A percentile compares a stretch with the other conserved stretches of the same genome.
Evolutionary conservation across 1,140 invertebrate genomes (phyloP).

Genomic region (Cydia splendana): DNA sequence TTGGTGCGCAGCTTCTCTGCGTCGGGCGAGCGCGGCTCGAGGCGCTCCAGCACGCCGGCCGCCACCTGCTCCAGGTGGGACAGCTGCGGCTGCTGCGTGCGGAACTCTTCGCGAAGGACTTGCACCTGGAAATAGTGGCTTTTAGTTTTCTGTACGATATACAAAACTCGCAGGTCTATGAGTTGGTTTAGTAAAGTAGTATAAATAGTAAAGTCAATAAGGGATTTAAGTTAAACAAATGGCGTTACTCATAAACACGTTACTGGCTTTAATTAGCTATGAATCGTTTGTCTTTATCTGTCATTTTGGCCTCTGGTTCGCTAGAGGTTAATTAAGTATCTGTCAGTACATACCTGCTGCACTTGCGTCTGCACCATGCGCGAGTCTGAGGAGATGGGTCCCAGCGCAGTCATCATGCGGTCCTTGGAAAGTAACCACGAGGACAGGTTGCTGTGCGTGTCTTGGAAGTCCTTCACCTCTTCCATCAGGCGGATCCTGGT

Average conservation of each 20-base stretch:
- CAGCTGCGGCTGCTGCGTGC: conserved; percentile 93
- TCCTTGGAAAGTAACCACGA: conserved; percentile 96
- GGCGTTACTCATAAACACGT: too few relatives aligned
- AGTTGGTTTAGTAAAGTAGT: too few relatives aligned
- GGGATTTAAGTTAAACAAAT: too few relatives aligned
- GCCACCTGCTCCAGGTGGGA: conserved; percentile 91
- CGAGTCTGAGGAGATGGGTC: conserved; percentile 96
- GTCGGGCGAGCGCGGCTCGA: conserved; percentile 87
- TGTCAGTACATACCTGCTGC: conserved; percentile 83
- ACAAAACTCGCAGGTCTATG: too few relatives aligned
- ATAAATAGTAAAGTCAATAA: too few relatives aligned
- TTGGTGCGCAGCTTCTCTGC: conserved; percentile 86
- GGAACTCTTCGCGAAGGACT: conserved; percentile 95
- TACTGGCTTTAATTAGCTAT: too few relatives aligned
- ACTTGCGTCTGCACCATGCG: conserved; percentile 97
- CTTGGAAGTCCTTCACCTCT: conserved; percentile 95
- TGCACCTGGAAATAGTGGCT: conserved; percentile 81
- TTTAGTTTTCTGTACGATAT: neutral
- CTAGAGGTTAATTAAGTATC: too few relatives aligned
- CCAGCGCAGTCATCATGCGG: conserved; percentile 95
- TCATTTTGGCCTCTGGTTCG: too few relatives aligned
- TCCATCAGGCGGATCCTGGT: conserved; percentile 89
- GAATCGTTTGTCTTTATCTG: too few relatives aligned
- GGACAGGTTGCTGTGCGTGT: conserved; percentile 91
- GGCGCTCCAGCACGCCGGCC: conserved; percentile 86